A percentile compares a stretch with the other conserved stretches of the same genome.
phyloP scores from a whole-genome alignment of 2,888 invertebrate species.

The Drosophila neoperkinsi region DNA sequence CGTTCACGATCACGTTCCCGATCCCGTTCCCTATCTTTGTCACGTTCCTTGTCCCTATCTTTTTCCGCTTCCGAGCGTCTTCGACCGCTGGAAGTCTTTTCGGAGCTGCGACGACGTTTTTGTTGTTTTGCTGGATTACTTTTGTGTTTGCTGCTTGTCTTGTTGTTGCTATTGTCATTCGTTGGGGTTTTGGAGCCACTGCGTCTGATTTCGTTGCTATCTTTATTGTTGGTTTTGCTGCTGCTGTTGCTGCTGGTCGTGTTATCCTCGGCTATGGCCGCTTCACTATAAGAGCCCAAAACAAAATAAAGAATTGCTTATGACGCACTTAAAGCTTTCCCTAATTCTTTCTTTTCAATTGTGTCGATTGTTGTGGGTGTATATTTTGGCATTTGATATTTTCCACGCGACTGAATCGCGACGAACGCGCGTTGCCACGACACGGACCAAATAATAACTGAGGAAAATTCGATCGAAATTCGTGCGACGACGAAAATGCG shows the following conservation, averaged over 20 bases:
- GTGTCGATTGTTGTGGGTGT: constrained; percentile 9
- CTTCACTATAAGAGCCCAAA: constrained; percentile 70
- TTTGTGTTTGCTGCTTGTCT: constrained; percentile 43
- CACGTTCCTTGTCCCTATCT: constrained; percentile 32
- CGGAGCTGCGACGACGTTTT: constrained; percentile 72
- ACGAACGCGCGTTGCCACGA: constrained; percentile 78
- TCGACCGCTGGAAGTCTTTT: constrained; percentile 60
- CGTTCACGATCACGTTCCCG: constrained; percentile 46
- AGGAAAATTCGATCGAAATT: constrained; percentile 65
- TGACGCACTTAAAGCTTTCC: constrained; percentile 42
- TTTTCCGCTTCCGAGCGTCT: constrained; percentile 61
- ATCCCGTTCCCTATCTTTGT: constrained; percentile 37
- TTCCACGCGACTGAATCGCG: constrained; percentile 68
- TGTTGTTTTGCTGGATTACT: constrained; percentile 48
- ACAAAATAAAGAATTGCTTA: constrained; percentile 64
- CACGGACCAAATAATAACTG: constrained; percentile 81
- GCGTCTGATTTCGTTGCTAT: constrained; percentile 57
- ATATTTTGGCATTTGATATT: constrained; percentile 36
- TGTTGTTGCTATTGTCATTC: constrained; percentile 60
- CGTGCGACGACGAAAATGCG: constrained; percentile 48
- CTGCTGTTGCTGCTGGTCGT: constrained; percentile 18
- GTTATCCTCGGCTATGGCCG: constrained; percentile 65
- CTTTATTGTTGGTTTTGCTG: constrained; percentile 33
- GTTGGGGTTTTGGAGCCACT: constrained; percentile 74
- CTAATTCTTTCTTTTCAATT: constrained; percentile 15